Percentiles rank a stretch among this genome's conserved stretches.
Evolutionary conservation across 1,140 invertebrate species (phyloP).

Genomic region (Leptoteleia sp.): DNA sequence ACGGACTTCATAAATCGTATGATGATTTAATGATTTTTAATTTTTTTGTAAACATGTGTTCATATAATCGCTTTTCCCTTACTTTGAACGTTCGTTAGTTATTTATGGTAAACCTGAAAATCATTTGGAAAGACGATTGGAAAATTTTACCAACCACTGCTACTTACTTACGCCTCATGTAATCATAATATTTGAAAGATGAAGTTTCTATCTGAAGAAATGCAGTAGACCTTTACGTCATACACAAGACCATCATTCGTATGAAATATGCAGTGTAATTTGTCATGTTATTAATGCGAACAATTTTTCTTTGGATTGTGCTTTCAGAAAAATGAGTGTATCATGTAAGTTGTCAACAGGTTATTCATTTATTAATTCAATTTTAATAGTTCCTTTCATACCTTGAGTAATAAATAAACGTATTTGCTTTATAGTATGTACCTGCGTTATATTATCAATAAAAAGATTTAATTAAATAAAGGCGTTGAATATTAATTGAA

Average conservation of each 20-base stretch:
- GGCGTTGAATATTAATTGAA: too few species aligned
- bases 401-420: conserved; percentile 5
- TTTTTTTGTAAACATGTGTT: neutral
- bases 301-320: conserved; percentile 1
- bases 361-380: conserved; percentile 22
- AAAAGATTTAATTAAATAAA: too few species aligned
- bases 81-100: conserved; percentile 2
- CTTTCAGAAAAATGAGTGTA: neutral
- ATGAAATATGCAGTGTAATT: conserved; percentile 21
- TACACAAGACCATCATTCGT: conserved; percentile 18
- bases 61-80: conserved; percentile 2
- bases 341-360: conserved; percentile 6
- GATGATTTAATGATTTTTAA: conserved; percentile 6
- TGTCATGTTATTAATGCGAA: conserved; percentile 21
- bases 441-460: too few species aligned
- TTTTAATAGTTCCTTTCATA: conserved; percentile 10
- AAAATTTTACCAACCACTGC: conserved; percentile 7
- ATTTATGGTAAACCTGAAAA: conserved; percentile 11
- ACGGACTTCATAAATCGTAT: conserved; percentile 10
- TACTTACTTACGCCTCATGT: conserved; percentile 42
- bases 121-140: conserved; percentile 21
- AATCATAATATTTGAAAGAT: conserved; percentile 47
- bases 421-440: too few species aligned
- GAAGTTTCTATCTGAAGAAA: conserved; percentile 14
- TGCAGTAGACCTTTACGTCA: conserved; percentile 14